A percentile compares a stretch with the other conserved stretches of the same genome.
Conservation (phyloP, 92 coral and sea anemone genomes). For the Bergia sp. region DNA sequence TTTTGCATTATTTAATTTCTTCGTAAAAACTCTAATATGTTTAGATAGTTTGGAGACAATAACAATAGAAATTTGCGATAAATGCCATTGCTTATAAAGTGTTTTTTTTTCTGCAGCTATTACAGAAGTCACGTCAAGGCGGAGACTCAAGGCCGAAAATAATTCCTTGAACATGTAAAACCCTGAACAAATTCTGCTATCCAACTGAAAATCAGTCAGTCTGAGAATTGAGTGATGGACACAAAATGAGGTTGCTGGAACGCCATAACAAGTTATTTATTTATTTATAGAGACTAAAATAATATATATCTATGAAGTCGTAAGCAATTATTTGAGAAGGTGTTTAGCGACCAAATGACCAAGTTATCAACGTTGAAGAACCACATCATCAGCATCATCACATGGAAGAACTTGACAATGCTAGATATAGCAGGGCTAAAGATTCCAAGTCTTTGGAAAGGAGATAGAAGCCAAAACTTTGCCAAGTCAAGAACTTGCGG, state of each 20-base stretch:
- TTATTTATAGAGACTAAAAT: neutral
- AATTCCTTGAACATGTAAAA: neutral
- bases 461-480: neutral
- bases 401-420: neutral
- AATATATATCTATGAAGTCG: neutral
- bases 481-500: neutral
- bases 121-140: neutral
- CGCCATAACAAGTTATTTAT: neutral
- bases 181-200: neutral
- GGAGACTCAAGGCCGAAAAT: neutral
- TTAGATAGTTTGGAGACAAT: neutral
- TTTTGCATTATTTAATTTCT: no score
- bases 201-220: neutral
- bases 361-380: no score
- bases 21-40: no score
- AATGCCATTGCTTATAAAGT: neutral
- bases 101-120: neutral
- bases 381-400: neutral
- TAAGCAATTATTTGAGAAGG: neutral
- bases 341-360: neutral
- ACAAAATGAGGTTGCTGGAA: neutral
- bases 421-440: no score
- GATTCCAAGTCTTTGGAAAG: no score
- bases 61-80: neutral
- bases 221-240: neutral